Evolutionary conservation across 2,888 invertebrate genomes (phyloP), one percentile per base, ranked within the genome.

Genomic region (Ichneumon xanthorius): DNA sequence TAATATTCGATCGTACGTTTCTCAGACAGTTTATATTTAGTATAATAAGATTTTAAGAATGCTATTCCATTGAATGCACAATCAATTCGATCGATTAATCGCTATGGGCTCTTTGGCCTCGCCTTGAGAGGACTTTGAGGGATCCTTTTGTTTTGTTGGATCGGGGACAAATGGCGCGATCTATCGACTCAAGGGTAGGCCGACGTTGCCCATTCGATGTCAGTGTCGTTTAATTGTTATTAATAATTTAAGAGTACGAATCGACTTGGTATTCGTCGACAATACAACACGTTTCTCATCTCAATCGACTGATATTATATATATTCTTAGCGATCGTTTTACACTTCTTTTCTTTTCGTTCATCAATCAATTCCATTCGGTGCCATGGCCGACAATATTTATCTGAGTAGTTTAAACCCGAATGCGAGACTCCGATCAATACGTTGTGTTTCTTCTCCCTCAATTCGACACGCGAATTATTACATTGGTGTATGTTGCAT

Each of bases 21-120:
- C 16, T 71, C 33, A 71, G 50, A 33, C 70, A 71, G 7, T 71
- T 45, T 73, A 61, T 71, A 30, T 61, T 61, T 65, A 48, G 45
- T 16, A 40, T 26, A 26, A 72, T 53, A 4, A 45, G 16, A 48
- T 48, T 48, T 82, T 65, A 71, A 53, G 63, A 53, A 71, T 77
- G 77, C 48, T 50, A 19, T 65, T 45, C 55, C 48, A 63, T 75
- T 33, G n/a, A 50, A 76, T 48, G 30, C 77, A 78, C 78, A 30
- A 70, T 77, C 61, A 55, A 82, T 82, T 58, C 30, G 33, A 75
- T 81, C 70, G 72, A 58, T 33, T 67, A 84, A 65, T 87, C 88
- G 88, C 82, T 89, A 93, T 94, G 93, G 93, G 88, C 90, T 92
- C 93, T 92, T 94, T 93, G 94, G 94, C 94, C 94, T 94, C 90